phyloP scores from a whole-genome alignment of 2,797 vertebrate genomes.

The Acipenser ruthenus region DNA sequence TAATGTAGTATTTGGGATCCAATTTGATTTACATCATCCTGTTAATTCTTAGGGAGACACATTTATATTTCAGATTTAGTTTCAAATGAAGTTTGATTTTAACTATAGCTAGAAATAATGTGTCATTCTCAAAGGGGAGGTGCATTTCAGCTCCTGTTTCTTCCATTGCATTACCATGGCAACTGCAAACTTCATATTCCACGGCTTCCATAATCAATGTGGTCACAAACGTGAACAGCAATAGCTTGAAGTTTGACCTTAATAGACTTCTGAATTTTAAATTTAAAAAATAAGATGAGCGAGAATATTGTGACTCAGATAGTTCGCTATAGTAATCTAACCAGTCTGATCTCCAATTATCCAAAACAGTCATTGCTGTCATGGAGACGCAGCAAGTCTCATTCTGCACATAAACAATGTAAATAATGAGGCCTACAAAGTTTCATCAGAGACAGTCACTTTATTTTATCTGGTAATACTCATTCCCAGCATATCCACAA shows the following conservation, averaged over 20 bases:
- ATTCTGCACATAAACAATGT: background rate
- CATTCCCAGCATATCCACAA: no score
- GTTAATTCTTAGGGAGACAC: no score
- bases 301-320: background rate
- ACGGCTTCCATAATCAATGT: background rate
- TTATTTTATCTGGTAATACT: no score
- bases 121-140: no score
- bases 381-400: background rate
- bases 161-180: background rate
- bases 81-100: no score
- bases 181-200: constrained; percentile 1
- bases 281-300: background rate
- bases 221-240: background rate
- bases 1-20: no score
- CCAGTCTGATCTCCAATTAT: background rate
- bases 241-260: constrained; percentile 1
- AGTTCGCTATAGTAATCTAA: background rate
- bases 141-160: background rate
- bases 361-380: background rate
- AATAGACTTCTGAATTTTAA: background rate
- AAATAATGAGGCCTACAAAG: no score
- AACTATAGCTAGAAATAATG: no score
- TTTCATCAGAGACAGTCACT: no score
- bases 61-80: no score
- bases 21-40: no score